Evolutionary conservation across 1,140 invertebrate genomes (phyloP), one percentile per base, ranked within the genome.

Genomic region (Halictus rubicundus): DNA sequence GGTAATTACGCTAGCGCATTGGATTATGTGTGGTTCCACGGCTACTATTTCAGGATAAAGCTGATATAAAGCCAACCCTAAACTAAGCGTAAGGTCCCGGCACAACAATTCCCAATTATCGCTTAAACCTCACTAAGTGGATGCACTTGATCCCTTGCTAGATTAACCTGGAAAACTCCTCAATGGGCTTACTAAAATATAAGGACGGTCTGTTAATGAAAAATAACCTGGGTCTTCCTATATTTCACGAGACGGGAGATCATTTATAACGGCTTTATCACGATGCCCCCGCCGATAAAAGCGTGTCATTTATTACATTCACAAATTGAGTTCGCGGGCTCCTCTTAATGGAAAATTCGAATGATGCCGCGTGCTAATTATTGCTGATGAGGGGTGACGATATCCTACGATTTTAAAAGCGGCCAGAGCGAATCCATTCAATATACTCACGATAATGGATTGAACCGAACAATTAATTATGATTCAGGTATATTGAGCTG

Each of bases 261-360:
- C 78, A 69, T 63, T 75, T 61, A 74, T 83, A 85, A 85, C 71
- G 49, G 61, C 49, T 76, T 52, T 61, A 52, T 80, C 72, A 27
- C 54, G 69, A 85, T 85, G 68, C 49, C 59, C 68, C 59, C 73
- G 64, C 68, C 69, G 83, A 84, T 85, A 85, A 84, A 78, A 80
- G 79, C 71, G 39, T 65, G 25, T 57, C 83, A 73, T 85, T 85
- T 77, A 84, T 84, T 84, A 85, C 39, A 84, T 81, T 84, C 59
- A 46, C 59, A 78, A 85, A 85, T 81, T 75, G 83, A 81, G 60
- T 77, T 68, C 37, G 71, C 63, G 61, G 32, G 68, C 19, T 32
- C 59, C 52, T 71, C 80, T 77, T 84, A 84, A 85, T 85, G 59
- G 82, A 84, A 85, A 85, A 85, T 84, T 84, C 83, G 65, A 61